Evolutionary conservation across 2,113 vertebrate genomes (phyloP), one percentile per base, ranked within the genome.

Genomic region (Cynopterus brachyotis): DNA sequence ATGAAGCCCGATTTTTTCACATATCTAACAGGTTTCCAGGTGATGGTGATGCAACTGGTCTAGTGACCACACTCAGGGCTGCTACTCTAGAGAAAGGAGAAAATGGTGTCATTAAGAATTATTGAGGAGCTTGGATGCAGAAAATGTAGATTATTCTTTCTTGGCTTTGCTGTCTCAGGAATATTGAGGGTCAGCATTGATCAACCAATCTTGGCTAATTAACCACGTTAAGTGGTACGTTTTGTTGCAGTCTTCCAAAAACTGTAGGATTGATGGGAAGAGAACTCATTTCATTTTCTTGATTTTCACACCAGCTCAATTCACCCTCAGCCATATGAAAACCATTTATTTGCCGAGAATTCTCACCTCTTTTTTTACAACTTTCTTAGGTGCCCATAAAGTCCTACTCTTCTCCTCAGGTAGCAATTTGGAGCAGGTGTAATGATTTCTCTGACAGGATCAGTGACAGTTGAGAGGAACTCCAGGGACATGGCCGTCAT

Each of bases 341-440:
- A 26, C 15, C 83, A 19, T 92, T 85, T 80, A 32, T 83, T 76
- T 53, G n/a, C 9, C n/a, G 40, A 89, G 69, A 85, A 73, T 70
- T 93, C 66, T 89, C 78, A 30, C 67, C 55, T 83, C 62, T 79
- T 60, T 47, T 47, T 92, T 85, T 50, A 81, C 80, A 78, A 53
- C 40, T 80, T 96, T 94, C 76, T 87, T 32, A 92, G 57, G 55
- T 83, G 40, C 40, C 53, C 62, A 35, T 91, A 89, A 95, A 78
- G 55, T 89, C 59, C 53, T 81, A 37, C 73, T 92, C 73, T 95
- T 91, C 93, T 96, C 72, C 37, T 67, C 81, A 67, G 82, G 82
- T 95, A 96, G 86, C 64, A 90, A 86, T 94, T 95, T 95, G 69
- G 47, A 94, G 59, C 85, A 97, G 91, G 79, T 97, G n/a, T 91